A percentile compares a stretch with the other conserved stretches of the same genome.
These are phyloP conservation scores for Aphis gossypii DNA, from an alignment of 1,140 invertebrate species.

Conservation along the genomic window DNA sequence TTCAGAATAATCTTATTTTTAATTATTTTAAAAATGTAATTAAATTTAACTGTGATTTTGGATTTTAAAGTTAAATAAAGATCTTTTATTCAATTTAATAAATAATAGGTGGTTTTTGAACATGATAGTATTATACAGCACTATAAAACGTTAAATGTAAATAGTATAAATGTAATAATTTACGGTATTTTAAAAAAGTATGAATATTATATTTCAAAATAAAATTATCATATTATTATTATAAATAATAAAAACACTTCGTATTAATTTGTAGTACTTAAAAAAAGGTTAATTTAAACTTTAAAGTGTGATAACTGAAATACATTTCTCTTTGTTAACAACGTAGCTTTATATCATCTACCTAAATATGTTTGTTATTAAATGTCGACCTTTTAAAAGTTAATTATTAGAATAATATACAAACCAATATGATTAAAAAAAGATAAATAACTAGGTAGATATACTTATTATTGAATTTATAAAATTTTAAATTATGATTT, in stretches of 20 bases:
- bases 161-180: background rate
- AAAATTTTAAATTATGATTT: no score
- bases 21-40: background rate
- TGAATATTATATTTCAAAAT: background rate
- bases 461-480: no score
- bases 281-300: background rate
- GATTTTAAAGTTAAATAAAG: background rate
- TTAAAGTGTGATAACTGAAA: background rate
- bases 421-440: no score
- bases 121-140: background rate
- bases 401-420: no score
- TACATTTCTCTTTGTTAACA: background rate
- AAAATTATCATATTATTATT: background rate
- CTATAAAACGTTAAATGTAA: background rate
- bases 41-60: background rate
- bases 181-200: background rate
- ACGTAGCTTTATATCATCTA: background rate
- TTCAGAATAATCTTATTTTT: conserved; percentile 5
- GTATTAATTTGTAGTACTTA: background rate
- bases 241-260: background rate
- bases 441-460: no score
- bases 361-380: no score
- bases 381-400: no score
- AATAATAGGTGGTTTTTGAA: background rate
- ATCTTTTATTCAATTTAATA: background rate